phyloP scores from a whole-genome alignment of 2,888 invertebrate genomes.

The Argyresthia goedartella region DNA sequence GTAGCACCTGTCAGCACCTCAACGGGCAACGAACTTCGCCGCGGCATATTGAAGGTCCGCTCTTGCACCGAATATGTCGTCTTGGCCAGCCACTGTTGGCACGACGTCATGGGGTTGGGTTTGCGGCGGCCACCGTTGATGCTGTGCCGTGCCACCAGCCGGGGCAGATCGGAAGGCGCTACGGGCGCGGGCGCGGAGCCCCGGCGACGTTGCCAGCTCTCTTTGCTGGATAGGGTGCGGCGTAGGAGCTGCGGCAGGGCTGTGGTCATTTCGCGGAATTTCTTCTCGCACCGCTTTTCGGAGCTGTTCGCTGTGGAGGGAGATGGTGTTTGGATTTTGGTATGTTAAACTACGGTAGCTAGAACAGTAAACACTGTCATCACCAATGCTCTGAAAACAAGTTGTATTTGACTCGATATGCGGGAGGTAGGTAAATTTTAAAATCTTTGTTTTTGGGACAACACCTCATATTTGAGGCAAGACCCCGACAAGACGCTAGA shows the following conservation, averaged over 20 bases:
- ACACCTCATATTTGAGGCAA: too few species aligned
- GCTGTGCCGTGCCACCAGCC: constrained; percentile 24
- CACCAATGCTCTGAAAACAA: too few species aligned
- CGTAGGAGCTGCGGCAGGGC: constrained; percentile 31
- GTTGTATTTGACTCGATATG: too few species aligned
- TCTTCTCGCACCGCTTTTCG: constrained; percentile 27
- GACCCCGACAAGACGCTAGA: too few species aligned
- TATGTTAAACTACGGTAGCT: too few species aligned
- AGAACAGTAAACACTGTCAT: too few species aligned
- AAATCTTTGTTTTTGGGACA: too few species aligned
- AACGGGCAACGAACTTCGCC: constrained; percentile 52
- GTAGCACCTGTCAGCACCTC: constrained; percentile 63
- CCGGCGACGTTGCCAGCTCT: constrained; percentile 32
- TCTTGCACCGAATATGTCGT: constrained; percentile 27
- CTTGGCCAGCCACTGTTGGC: constrained; percentile 41
- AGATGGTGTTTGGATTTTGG: background rate
- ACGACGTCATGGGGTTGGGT: constrained; percentile 24
- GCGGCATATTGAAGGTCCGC: constrained; percentile 23
- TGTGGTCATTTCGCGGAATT: constrained; percentile 27
- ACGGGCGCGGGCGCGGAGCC: constrained; percentile 47
- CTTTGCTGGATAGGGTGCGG: constrained; percentile 34
- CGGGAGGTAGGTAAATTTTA: too few species aligned
- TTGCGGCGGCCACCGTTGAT: constrained; percentile 20
- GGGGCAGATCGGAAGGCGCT: constrained; percentile 26
- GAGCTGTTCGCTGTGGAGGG: background rate